A percentile compares a stretch with the other conserved stretches of the same genome.
phyloP scores from a whole-genome alignment of 1,140 invertebrate species.

The Drosophila saltans region DNA sequence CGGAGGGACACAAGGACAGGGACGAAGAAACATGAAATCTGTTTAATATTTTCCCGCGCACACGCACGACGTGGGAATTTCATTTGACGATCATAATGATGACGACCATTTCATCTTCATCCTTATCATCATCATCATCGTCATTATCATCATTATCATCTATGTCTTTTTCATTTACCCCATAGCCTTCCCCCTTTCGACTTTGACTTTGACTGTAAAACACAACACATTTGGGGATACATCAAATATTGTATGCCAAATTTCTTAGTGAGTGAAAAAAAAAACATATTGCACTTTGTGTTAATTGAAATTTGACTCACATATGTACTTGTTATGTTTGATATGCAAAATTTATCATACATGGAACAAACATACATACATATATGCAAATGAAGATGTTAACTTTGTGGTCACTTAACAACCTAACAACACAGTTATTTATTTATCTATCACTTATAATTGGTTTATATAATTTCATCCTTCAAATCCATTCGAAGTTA shows the following conservation, averaged over 20 bases:
- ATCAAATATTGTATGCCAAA: slow-evolving; percentile 3
- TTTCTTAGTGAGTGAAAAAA: slow-evolving; percentile 4
- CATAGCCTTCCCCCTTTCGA: not conserved
- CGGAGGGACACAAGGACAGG: slow-evolving; percentile 23
- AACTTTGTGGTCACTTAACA: too few relatives aligned
- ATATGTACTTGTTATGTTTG: not conserved
- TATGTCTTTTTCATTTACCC: not conserved
- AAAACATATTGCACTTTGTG: not conserved
- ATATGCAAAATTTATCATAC: not conserved
- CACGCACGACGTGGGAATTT: slow-evolving; percentile 79
- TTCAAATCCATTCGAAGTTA: too few relatives aligned
- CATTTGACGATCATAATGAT: slow-evolving; percentile 34
- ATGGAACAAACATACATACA: not conserved
- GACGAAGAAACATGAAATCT: slow-evolving; percentile 53
- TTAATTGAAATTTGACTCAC: slow-evolving; percentile 7
- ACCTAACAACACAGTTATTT: too few relatives aligned
- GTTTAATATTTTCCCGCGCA: slow-evolving; percentile 74
- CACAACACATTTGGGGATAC: not conserved
- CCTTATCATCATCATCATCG: not conserved
- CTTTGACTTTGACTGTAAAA: slow-evolving; percentile 1
- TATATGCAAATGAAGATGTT: not conserved
- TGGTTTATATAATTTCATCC: too few relatives aligned
- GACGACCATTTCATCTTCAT: not conserved
- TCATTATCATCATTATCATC: not conserved
- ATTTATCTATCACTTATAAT: too few relatives aligned